These are phyloP conservation scores for Dusona sp. DNA, from an alignment of 2,888 invertebrate species.

Conservation along the genomic window DNA sequence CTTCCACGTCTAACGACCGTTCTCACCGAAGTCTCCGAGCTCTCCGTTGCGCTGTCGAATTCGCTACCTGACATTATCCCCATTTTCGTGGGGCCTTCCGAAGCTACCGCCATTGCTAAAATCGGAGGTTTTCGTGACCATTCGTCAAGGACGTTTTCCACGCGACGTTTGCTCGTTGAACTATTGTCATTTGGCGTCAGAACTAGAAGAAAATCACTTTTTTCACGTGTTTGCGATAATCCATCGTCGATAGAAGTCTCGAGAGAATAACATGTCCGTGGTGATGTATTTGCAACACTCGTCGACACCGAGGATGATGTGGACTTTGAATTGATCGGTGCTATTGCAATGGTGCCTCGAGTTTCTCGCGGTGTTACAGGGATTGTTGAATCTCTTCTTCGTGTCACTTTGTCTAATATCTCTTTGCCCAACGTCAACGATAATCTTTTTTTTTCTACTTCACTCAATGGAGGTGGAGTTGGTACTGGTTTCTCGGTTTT, in stretches of 20 bases:
- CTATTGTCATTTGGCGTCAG: slow-evolving; percentile 82
- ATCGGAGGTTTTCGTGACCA: slow-evolving; percentile 84
- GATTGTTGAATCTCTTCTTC: slow-evolving; percentile 79
- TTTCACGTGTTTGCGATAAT: slow-evolving; percentile 72
- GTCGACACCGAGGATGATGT: slow-evolving; percentile 47
- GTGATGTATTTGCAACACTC: slow-evolving; percentile 77
- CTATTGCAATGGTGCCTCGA: slow-evolving; percentile 83
- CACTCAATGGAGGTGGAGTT: slow-evolving; percentile 84
- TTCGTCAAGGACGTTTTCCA: slow-evolving; percentile 84
- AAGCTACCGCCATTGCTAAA: slow-evolving; percentile 74
- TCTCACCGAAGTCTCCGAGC: slow-evolving; percentile 90
- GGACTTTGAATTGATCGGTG: slow-evolving; percentile 71
- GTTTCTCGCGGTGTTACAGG: slow-evolving; percentile 80
- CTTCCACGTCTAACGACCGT: slow-evolving; percentile 88
- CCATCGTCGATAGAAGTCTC: slow-evolving; percentile 84
- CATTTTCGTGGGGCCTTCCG: slow-evolving; percentile 71
- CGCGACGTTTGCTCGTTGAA: slow-evolving; percentile 77
- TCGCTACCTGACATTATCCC: slow-evolving; percentile 87
- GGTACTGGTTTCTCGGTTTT: slow-evolving; percentile 70
- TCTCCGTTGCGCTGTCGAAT: slow-evolving; percentile 88
- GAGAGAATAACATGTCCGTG: slow-evolving; percentile 85
- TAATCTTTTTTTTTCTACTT: slow-evolving; percentile 90
- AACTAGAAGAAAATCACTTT: slow-evolving; percentile 85
- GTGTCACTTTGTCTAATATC: slow-evolving; percentile 88
- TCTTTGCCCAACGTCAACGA: slow-evolving; percentile 91